phyloP scores from a whole-genome alignment of 2,113 vertebrate genomes.

The Zosterops lateralis region DNA sequence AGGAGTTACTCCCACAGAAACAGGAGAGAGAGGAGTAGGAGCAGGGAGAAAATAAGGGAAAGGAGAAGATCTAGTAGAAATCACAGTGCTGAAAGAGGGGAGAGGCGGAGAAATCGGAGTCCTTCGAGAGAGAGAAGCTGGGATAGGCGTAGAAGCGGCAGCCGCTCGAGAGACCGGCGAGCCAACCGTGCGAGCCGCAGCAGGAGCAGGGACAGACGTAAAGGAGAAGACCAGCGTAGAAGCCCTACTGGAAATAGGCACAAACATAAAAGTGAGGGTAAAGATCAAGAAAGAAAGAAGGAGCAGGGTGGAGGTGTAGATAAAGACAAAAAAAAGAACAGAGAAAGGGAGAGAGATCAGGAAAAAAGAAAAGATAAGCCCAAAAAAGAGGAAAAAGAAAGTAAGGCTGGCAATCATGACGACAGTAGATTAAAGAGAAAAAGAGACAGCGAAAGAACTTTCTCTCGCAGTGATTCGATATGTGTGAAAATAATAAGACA shows the following conservation, averaged over 20 bases:
- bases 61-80: conserved; percentile 85
- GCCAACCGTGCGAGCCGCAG: conserved; percentile 87
- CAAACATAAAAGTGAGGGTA: conserved; percentile 79
- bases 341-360: conserved; percentile 79
- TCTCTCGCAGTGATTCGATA: conserved; percentile 80
- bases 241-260: conserved; percentile 78
- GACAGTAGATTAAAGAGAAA: conserved; percentile 89
- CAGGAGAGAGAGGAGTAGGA: conserved; percentile 78
- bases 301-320: conserved; percentile 80
- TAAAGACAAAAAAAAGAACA: conserved; percentile 87
- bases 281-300: conserved; percentile 86
- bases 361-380: conserved; percentile 86
- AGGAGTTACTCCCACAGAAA: conserved; percentile 79
- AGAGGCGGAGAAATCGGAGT: conserved; percentile 79
- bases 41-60: conserved; percentile 76
- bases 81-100: conserved; percentile 77
- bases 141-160: conserved; percentile 81
- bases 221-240: conserved; percentile 82
- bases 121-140: conserved; percentile 82
- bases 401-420: conserved; percentile 77
- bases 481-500: conserved; percentile 84
- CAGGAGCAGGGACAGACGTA: conserved; percentile 88
- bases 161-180: conserved; percentile 85
- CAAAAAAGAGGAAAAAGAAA: conserved; percentile 82
- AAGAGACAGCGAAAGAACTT: conserved; percentile 85